Evolutionary conservation across 2,888 invertebrate species (phyloP), one percentile per base, ranked within the genome.

Genomic region (Lycocerus yunnanus): DNA sequence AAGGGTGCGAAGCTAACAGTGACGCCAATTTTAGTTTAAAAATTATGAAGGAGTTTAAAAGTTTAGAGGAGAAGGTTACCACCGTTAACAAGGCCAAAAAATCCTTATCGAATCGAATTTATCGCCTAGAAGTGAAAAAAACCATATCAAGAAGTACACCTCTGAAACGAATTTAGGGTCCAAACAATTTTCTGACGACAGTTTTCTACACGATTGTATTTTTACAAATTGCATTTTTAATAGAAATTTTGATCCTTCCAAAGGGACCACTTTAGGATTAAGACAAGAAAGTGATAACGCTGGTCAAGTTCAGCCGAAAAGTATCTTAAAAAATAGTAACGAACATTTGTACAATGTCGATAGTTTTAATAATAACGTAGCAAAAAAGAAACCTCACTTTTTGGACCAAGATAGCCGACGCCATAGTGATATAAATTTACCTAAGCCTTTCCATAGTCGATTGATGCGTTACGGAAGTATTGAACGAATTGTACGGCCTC

Each of bases 361-460:
- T 73, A 80, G 80, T 80, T 80, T 82, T 68, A 83, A 79, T 70
- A 83, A 83, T 68, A 79, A 81, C 69, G 80, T 79, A 6, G 82
- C 82, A 76, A 63, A 81, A 67, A 82, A 81, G 72, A 79, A 78
- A 75, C 81, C 82, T 73, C 84, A 82, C 71, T 74, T 83, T 75
- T 69, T 80, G 65, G 79, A 80, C 63, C 74, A 78, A 67, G 76
- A 69, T n/a, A 86, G 85, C 73, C 86, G 87, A 75, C 83, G 90
- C 4, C 89, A 89, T 80, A 89, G 88, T 79, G 90, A 91, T 84
- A 88, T 90, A 60, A 83, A 89, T 10, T 86, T 88, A 66, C 87
- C 87, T 71, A 89, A 89, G 80, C 88, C 90, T 14, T 84, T 86
- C 68, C 84, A 84, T 78, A 84, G 83, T 81, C 88, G 88, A 77